Conservation (phyloP, 2,113 vertebrate species). For the Sphaerodactylus townsendi region DNA sequence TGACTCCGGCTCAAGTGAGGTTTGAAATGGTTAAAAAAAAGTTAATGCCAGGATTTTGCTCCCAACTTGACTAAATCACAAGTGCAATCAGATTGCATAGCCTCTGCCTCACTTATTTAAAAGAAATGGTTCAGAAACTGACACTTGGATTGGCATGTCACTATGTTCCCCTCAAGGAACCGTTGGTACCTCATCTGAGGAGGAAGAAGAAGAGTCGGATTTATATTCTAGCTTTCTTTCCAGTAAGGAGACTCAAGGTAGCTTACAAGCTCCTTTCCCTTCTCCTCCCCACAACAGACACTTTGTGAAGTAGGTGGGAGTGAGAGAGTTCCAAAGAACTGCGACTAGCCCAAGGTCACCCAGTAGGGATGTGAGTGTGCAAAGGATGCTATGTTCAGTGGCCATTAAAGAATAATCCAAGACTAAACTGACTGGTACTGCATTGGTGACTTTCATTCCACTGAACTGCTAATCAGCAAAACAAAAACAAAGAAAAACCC, state of each 20-base stretch:
- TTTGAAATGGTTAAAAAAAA: background rate
- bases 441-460: background rate
- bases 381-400: accelerated
- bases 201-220: too few relatives aligned
- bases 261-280: too few relatives aligned
- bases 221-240: too few relatives aligned
- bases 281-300: too few relatives aligned
- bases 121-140: background rate
- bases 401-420: background rate
- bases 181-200: background rate
- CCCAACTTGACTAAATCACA: accelerated
- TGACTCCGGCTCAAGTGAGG: background rate
- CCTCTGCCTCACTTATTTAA: background rate
- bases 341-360: too few relatives aligned
- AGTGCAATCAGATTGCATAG: background rate
- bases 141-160: background rate
- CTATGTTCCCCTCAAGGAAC: background rate
- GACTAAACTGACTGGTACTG: background rate
- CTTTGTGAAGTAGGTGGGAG: too few relatives aligned
- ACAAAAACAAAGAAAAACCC: too few relatives aligned
- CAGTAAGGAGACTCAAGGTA: too few relatives aligned
- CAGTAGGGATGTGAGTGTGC: too few relatives aligned
- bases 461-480: background rate
- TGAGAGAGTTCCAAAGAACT: too few relatives aligned
- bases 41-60: background rate